Conservation (phyloP, 1,140 invertebrate genomes). For the Sitodiplosis mosellana region DNA sequence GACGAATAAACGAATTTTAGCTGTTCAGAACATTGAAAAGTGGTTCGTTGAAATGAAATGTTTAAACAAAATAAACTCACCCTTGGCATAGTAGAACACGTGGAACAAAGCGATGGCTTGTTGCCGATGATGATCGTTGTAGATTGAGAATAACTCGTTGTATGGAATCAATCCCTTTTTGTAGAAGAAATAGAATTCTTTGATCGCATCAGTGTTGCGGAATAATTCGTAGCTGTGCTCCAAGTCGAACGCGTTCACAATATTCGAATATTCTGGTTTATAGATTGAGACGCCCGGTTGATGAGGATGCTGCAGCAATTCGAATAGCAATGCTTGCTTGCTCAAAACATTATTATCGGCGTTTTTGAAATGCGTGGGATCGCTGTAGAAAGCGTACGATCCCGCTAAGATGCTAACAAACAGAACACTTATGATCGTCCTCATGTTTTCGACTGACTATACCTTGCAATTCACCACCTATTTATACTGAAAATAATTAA, state of each 20-base stretch:
- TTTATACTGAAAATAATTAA: too few species aligned
- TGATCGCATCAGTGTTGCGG: constrained; percentile 12
- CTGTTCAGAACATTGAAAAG: too few species aligned
- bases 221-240: neutral
- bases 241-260: neutral
- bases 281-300: constrained; percentile 29
- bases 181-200: constrained; percentile 34
- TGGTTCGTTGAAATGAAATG: too few species aligned
- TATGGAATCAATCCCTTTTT: constrained; percentile 33
- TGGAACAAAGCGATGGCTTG: constrained; percentile 44
- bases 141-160: constrained; percentile 40
- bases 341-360: constrained; percentile 34
- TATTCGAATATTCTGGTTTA: constrained; percentile 25
- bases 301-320: constrained; percentile 32
- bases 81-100: constrained; percentile 46
- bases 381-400: too few species aligned
- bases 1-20: too few species aligned
- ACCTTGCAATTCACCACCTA: too few species aligned
- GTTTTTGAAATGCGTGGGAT: constrained; percentile 12
- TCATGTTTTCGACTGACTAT: too few species aligned
- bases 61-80: too few species aligned
- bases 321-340: constrained; percentile 33
- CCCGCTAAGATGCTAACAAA: too few species aligned
- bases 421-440: too few species aligned
- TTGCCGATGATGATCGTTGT: constrained; percentile 36